Evolutionary conservation across 2,888 invertebrate genomes (phyloP).

Genomic region (Macaria liturata): DNA sequence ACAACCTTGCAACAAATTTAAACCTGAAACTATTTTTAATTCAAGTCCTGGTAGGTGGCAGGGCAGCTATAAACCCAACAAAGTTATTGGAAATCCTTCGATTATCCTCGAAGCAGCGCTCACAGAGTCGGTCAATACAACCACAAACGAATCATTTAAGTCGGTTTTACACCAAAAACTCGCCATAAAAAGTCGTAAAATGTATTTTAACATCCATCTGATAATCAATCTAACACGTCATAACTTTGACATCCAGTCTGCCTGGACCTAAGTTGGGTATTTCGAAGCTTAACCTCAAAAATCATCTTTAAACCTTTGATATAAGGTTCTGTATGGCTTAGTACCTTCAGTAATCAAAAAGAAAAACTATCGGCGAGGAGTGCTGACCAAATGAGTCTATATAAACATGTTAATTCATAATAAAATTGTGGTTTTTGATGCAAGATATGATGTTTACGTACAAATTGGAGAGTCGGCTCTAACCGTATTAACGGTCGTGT

Average conservation of each 20-base stretch:
- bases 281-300: constrained; percentile 37
- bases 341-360: constrained; percentile 43
- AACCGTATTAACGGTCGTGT: constrained; percentile 58
- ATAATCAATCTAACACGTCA: constrained; percentile 85
- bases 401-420: constrained; percentile 81
- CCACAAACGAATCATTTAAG: constrained; percentile 72
- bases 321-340: constrained; percentile 41
- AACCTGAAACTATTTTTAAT: neutral
- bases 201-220: constrained; percentile 83
- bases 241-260: constrained; percentile 82
- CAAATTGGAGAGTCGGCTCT: constrained; percentile 67
- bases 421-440: constrained; percentile 67
- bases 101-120: constrained; percentile 28
- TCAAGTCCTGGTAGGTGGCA: constrained; percentile 2
- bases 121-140: constrained; percentile 47
- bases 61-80: constrained; percentile 13
- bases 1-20: neutral
- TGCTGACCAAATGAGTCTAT: constrained; percentile 75
- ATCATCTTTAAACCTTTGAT: constrained; percentile 33
- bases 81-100: constrained; percentile 28
- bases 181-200: constrained; percentile 80
- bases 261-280: constrained; percentile 62
- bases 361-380: constrained; percentile 62
- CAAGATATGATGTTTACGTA: constrained; percentile 65
- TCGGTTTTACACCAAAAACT: constrained; percentile 70